Base-by-base conservation (phyloP, 2,888 invertebrate species). In the Girardia tigrina region DNA sequence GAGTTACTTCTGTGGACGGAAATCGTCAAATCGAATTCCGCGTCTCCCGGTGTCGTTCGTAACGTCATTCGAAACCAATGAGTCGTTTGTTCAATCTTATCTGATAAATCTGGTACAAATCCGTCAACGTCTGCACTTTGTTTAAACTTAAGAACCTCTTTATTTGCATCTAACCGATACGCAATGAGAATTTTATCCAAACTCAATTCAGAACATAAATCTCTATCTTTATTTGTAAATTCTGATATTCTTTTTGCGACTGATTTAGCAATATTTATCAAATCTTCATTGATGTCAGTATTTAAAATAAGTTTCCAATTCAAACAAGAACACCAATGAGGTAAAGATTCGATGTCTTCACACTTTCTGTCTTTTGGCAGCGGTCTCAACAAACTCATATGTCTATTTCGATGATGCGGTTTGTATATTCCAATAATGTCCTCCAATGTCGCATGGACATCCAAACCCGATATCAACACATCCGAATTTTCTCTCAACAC, bases 281-380 rank as follows among this genome's bases (percentile, higher is more conserved):
- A 84, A 0, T 82, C 77, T 12, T 87, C 87, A 12, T 87, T 81
- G 0, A 84, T 81, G 69, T 88, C 86, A 0, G 84, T 81, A 0
- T 85, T 77, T 0, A 88, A 83, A 0, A 91, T 85, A 73, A 87
- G 86, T 78, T 87, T 84, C 94, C 94, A 94, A n/a, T 88, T 87
- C 0, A 94, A 86, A 81, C 95, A 95, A 0, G 92, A 89, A 82
- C 95, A 95, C 94, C 94, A 95, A 82, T 95, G 94, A 0, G 93
- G 89, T 82, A 92, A 92, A 77, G 95, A 90, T 75, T 89, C 91
- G 0, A 94, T 94, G 82, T 91, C 89, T 1, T 88, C 88, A 82
- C 94, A 94, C 4, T 90, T 90, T 26, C 94, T 86, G 79, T 89
- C 88, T 12, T 84, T 81, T 0, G 92, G 90, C 26, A 84, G 81